phyloP scores from a whole-genome alignment of 2,797 vertebrate species.

The Crotalus adamanteus region DNA sequence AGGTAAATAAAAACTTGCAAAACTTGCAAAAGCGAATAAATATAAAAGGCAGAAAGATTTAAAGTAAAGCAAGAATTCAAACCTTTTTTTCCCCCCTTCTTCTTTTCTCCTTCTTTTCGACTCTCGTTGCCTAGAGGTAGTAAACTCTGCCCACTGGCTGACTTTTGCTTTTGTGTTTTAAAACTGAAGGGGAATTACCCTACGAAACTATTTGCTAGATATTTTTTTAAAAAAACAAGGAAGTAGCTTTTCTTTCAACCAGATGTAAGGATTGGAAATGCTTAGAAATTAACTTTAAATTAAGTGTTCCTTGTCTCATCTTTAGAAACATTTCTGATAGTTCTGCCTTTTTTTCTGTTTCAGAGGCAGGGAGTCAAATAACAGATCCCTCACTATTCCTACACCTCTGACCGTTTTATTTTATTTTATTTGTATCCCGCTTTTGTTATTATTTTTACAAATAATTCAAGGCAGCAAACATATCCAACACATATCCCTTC shows the following conservation, averaged over 20 bases:
- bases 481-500: not conserved
- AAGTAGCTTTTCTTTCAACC: not conserved
- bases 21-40: not conserved
- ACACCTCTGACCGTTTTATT: not conserved
- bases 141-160: not conserved
- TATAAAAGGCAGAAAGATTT: not conserved
- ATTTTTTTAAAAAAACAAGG: not conserved
- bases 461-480: not conserved
- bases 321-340: not conserved
- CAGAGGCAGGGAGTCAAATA: not conserved
- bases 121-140: not conserved
- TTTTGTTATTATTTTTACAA: not conserved
- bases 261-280: not conserved
- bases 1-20: not conserved
- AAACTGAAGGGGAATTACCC: not conserved
- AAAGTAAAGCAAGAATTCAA: not conserved
- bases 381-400: not conserved
- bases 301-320: not conserved
- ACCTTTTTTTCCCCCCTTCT: not conserved
- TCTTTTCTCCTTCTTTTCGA: not conserved
- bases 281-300: not conserved
- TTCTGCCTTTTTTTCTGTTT: not conserved
- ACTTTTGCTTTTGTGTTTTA: not conserved
- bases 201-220: not conserved
- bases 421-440: not conserved